Evolutionary conservation across 2,888 invertebrate species (phyloP).

Genomic region (Arenicola marina): DNA sequence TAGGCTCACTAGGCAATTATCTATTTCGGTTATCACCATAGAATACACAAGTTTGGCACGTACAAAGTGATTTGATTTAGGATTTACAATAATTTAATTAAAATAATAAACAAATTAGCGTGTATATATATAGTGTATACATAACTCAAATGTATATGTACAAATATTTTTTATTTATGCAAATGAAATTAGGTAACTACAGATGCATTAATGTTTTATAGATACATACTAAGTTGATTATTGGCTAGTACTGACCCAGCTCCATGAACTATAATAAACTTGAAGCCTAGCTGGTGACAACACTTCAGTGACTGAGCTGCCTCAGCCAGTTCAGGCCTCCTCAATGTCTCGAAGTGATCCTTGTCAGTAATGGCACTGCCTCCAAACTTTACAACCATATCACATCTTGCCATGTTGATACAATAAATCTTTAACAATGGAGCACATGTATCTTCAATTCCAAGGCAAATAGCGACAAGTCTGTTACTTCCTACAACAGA

Average conservation of each 20-base stretch:
- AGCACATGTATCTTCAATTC: too few relatives aligned
- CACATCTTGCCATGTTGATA: too few relatives aligned
- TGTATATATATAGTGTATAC: too few relatives aligned
- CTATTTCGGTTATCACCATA: too few relatives aligned
- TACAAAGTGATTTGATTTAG: too few relatives aligned
- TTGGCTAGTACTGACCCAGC: constrained; percentile 39
- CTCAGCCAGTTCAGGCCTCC: constrained; percentile 21
- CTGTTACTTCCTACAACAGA: neutral
- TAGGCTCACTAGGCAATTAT: too few relatives aligned
- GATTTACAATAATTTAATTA: too few relatives aligned
- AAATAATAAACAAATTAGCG: constrained; percentile 6
- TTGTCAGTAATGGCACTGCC: constrained; percentile 48
- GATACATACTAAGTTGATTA: neutral
- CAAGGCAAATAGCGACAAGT: too few relatives aligned
- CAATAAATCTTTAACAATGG: too few relatives aligned
- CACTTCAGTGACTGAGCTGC: constrained; percentile 33
- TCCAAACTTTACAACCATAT: constrained; percentile 42
- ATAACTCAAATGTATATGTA: too few relatives aligned
- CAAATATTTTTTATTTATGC: neutral
- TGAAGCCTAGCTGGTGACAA: constrained; percentile 29
- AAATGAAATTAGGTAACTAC: neutral
- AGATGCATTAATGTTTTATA: neutral
- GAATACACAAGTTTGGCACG: too few relatives aligned
- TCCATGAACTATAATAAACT: constrained; percentile 44
- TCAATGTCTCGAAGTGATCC: constrained; percentile 37